phyloP scores from a whole-genome alignment of 2,113 vertebrate species.

The Cricetomys ansorgei region DNA sequence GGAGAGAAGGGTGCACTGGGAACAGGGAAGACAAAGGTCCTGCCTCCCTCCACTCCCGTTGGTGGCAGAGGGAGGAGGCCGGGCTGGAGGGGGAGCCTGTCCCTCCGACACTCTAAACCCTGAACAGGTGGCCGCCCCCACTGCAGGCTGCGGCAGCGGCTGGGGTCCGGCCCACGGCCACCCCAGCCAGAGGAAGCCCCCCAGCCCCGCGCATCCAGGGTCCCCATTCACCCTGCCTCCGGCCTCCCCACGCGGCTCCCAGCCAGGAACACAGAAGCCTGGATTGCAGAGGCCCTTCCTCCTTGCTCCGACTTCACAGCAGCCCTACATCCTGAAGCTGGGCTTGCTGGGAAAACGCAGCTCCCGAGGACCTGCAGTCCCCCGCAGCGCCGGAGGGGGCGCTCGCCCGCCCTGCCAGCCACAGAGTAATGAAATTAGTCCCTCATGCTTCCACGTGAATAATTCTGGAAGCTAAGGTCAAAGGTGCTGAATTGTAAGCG shows the following conservation, averaged over 20 bases:
- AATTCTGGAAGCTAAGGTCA: conserved; percentile 31
- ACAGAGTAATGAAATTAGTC: conserved; percentile 40
- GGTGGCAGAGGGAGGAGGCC: neutral
- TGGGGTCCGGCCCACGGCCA: neutral
- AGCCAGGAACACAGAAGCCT: fast-evolving
- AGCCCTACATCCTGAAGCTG: neutral
- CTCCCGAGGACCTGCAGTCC: neutral
- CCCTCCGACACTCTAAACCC: neutral
- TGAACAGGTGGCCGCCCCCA: neutral
- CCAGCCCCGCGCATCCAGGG: neutral
- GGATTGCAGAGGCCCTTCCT: fast-evolving
- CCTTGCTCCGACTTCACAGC: neutral
- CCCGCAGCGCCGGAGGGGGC: neutral
- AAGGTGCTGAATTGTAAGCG: conserved; percentile 67
- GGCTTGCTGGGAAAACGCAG: neutral
- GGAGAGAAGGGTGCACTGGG: neutral
- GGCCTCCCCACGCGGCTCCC: neutral
- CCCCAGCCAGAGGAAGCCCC: no score
- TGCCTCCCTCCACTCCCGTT: neutral
- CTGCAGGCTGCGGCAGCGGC: neutral
- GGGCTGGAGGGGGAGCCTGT: neutral
- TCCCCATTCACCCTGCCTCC: neutral
- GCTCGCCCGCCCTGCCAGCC: conserved; percentile 20
- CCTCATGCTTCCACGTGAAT: neutral
- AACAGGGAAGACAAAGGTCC: neutral